phyloP scores from a whole-genome alignment of 1,140 invertebrate species.

The Cydia fagiglandana region DNA sequence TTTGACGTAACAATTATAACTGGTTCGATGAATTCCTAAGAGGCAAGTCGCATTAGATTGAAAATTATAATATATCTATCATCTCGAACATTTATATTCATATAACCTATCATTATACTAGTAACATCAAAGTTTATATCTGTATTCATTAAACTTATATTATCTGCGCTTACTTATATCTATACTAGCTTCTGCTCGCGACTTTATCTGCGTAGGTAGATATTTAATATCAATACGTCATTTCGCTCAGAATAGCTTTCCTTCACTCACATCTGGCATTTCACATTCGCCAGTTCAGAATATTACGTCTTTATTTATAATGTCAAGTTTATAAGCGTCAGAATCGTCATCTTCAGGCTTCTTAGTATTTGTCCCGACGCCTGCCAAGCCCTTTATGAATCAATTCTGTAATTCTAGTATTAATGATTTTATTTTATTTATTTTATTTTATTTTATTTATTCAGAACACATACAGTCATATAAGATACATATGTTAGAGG shows the following conservation, averaged over 20 bases:
- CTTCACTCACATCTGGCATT: slow-evolving; percentile 1
- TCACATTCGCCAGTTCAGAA: neutral
- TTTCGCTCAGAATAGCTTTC: slow-evolving; percentile 19
- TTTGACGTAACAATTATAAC: slow-evolving; percentile 37
- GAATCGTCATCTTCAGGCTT: slow-evolving; percentile 5
- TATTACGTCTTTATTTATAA: slow-evolving; percentile 10
- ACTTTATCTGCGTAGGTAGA: too few species aligned
- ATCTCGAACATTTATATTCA: neutral
- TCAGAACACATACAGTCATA: too few species aligned
- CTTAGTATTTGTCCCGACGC: slow-evolving; percentile 4
- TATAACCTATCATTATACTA: neutral
- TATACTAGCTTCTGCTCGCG: neutral
- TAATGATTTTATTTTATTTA: too few species aligned
- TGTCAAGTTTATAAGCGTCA: slow-evolving; percentile 12
- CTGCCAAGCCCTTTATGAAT: slow-evolving; percentile 19
- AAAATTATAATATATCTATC: slow-evolving; percentile 17
- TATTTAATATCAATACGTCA: neutral
- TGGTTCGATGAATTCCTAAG: slow-evolving; percentile 26
- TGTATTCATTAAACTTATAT: neutral
- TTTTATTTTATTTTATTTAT: too few species aligned
- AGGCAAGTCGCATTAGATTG: slow-evolving; percentile 18
- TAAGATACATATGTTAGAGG: too few species aligned
- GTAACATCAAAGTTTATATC: neutral
- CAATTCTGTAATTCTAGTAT: slow-evolving; percentile 22
- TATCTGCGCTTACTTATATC: neutral